Percentiles rank a stretch among this genome's conserved stretches.
Evolutionary conservation across 2,113 vertebrate genomes (phyloP).

Genomic region (Saguinus imperator): DNA sequence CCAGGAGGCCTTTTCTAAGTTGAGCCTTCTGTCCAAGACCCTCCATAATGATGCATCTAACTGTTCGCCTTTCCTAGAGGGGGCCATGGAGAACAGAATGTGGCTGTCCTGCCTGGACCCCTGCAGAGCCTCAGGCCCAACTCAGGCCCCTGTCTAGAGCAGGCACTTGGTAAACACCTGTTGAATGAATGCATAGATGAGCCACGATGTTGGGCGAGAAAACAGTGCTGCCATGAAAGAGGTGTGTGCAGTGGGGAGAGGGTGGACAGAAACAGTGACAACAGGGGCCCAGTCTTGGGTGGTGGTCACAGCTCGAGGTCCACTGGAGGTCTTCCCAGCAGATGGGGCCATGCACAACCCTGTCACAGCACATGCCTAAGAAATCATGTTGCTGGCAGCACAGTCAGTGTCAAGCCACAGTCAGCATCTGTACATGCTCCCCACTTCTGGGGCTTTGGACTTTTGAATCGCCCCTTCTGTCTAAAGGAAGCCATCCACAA

Average conservation of each 20-base stretch:
- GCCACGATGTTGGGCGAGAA: background rate
- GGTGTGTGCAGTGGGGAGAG: background rate
- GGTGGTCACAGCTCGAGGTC: background rate
- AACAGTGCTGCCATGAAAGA: background rate
- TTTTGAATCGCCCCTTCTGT: background rate
- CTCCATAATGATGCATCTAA: background rate
- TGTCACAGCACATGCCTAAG: background rate
- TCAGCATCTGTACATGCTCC: background rate
- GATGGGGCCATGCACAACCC: background rate
- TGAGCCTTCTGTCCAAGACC: background rate
- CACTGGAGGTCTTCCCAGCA: background rate
- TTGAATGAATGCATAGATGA: background rate
- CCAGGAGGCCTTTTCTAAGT: background rate
- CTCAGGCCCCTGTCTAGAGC: too few species aligned
- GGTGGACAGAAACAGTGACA: background rate
- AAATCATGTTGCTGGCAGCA: background rate
- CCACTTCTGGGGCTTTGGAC: background rate
- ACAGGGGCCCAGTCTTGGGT: background rate
- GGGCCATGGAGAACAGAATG: background rate
- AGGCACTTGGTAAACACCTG: background rate
- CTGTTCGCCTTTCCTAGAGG: background rate
- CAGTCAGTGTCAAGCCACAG: background rate
- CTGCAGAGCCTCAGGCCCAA: background rate
- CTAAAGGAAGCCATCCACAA: background rate
- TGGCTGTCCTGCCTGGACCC: background rate